Percentiles rank a stretch among this genome's conserved stretches.
Conservation (phyloP, 2,888 invertebrate genomes). For the Tipula vernalis region DNA sequence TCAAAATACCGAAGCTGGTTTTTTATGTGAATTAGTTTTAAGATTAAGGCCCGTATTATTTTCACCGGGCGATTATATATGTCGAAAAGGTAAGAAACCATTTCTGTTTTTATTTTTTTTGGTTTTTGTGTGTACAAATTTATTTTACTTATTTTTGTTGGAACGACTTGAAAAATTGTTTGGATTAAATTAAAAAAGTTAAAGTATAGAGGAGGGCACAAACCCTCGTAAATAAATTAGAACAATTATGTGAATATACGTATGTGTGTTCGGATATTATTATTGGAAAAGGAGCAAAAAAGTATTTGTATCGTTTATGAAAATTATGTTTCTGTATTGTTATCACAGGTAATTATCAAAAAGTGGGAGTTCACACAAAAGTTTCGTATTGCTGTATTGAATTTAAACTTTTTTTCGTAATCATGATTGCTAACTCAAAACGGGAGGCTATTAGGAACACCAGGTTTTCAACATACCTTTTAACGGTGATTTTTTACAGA, state of each 20-base stretch:
- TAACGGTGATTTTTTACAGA: too few relatives aligned
- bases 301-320: neutral
- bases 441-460: too few relatives aligned
- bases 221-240: neutral
- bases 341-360: neutral
- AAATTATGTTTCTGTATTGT: neutral
- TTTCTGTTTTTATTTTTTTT: neutral
- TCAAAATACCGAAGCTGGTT: slow-evolving; percentile 98
- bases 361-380: neutral
- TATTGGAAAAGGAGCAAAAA: neutral
- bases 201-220: neutral
- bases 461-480: too few relatives aligned
- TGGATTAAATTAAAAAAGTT: slow-evolving; percentile 4
- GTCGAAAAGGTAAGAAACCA: slow-evolving; percentile 76
- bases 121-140: neutral
- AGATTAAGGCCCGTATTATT: slow-evolving; percentile 90
- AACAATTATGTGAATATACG: neutral
- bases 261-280: neutral
- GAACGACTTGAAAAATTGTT: neutral
- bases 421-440: too few relatives aligned
- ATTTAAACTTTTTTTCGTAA: neutral
- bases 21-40: slow-evolving; percentile 92
- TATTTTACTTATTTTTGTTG: neutral
- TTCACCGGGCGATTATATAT: slow-evolving; percentile 97
- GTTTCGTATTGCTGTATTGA: neutral